phyloP scores from a whole-genome alignment of 1,140 invertebrate genomes.

The Holotrichia oblita region DNA sequence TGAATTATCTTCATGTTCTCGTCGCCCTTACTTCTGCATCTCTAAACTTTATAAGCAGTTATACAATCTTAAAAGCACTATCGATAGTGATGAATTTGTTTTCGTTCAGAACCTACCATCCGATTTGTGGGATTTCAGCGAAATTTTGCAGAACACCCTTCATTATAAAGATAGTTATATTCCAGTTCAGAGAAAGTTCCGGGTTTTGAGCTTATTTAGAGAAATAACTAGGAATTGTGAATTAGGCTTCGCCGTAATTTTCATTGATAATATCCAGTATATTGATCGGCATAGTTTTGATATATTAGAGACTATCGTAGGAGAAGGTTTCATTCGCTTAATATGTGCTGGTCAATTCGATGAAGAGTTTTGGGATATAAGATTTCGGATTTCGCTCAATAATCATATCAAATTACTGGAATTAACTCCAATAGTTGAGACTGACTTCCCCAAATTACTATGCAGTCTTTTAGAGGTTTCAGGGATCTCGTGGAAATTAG shows the following conservation, averaged over 20 bases:
- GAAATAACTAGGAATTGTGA: conserved; percentile 12
- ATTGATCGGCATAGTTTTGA: conserved; percentile 48
- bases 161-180: conserved; percentile 26
- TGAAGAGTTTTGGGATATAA: conserved; percentile 45
- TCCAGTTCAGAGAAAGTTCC: conserved; percentile 20
- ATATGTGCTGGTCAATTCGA: conserved; percentile 48
- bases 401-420: conserved; percentile 48
- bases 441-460: neutral
- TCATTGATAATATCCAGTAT: conserved; percentile 49
- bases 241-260: conserved; percentile 39
- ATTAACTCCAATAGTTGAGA: conserved; percentile 24
- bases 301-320: conserved; percentile 44
- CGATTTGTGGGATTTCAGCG: conserved; percentile 46
- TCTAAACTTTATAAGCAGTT: conserved; percentile 48
- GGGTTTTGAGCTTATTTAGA: conserved; percentile 40
- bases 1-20: conserved; percentile 39
- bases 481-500: conserved; percentile 60
- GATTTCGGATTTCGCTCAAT: conserved; percentile 43
- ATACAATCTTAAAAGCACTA: conserved; percentile 42
- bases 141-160: conserved; percentile 43
- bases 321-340: conserved; percentile 40
- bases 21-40: conserved; percentile 48
- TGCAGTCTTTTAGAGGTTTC: neutral
- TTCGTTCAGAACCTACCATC: conserved; percentile 39
- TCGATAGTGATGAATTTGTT: conserved; percentile 7